Base-by-base conservation (phyloP, 1,140 invertebrate genomes). In the Drosophila melanogaster region DNA sequence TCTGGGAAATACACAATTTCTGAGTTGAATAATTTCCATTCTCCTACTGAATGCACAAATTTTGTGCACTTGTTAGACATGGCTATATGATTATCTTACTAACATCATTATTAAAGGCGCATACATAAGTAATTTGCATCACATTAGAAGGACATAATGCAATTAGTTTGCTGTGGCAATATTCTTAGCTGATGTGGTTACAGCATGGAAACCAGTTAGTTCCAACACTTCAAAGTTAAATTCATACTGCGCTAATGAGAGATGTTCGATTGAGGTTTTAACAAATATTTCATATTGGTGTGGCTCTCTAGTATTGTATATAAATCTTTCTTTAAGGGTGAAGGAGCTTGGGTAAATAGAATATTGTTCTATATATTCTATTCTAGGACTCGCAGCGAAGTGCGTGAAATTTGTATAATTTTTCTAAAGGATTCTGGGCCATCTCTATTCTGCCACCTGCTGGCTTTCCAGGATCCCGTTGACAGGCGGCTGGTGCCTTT, bases 381-480 rank as follows among this genome's bases (percentile, higher is more conserved):
- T n/a, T n/a, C 8, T 30, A 30, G 7, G 3, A 30, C 26, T 37
- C 35, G 11, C 40, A 5, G 0, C 15, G 2, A 8, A 41, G 15
- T 17, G 15, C 15, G 15, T 19, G 8, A 1, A 11, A 5, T 15
- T 49, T 30, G 4, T 15, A n/a, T 22, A 43, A 12, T 55, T 24
- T 60, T 35, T 17, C 12, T 11, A 14, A 33, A 22, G 40, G 71
- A 65, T 41, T 41, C 19, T 35, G 7, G 72, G 60, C 51, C 72
- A 76, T 76, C 72, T 58, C 72, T 76, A 41, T 33, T 19, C 38
- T 41, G 33, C 72, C 72, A 76, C 72, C 74, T 70, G 74, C 74
- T 66, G 54, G 49, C 24, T 40, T 43, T 67, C 15, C 35, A 26
- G 40, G n/a, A 59, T 15, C 24, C 33, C 54, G 37, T 77, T 70